These are phyloP conservation scores for Aurelia sp. DNA, from an alignment of 30 jellyfish, hydroid and myxozoan genomes.

Conservation along the genomic window DNA sequence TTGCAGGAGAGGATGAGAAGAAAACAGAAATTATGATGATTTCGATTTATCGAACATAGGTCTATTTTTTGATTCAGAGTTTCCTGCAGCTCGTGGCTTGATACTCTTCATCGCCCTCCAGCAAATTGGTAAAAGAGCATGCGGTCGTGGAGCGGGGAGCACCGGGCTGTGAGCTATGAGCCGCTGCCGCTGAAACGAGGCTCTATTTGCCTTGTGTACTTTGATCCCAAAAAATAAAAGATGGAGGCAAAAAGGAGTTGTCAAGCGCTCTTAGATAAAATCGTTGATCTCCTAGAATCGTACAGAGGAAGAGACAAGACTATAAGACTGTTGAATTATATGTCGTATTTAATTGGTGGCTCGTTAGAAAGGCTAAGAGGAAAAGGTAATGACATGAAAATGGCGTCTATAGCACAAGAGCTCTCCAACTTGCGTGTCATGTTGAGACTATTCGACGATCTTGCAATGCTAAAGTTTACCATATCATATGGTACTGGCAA, in stretches of 20 bases:
- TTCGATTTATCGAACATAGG: too few relatives aligned
- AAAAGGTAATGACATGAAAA: background rate
- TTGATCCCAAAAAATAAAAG: background rate
- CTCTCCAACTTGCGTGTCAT: constrained; percentile 69
- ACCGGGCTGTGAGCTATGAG: background rate
- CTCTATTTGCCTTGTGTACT: background rate
- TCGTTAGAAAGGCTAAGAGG: constrained; percentile 19
- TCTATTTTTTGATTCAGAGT: too few relatives aligned
- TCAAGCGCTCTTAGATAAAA: background rate
- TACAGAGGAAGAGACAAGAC: constrained; percentile 78
- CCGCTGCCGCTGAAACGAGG: background rate
- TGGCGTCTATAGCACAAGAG: constrained; percentile 30
- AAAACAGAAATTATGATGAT: too few relatives aligned
- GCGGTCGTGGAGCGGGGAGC: too few relatives aligned
- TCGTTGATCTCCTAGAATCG: constrained; percentile 51
- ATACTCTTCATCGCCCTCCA: too few relatives aligned
- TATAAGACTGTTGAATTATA: constrained; percentile 46
- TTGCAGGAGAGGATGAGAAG: too few relatives aligned
- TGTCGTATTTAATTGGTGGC: constrained; percentile 21
- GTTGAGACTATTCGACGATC: constrained; percentile 66
- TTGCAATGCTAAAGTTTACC: constrained; percentile 61
- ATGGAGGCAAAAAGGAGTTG: background rate
- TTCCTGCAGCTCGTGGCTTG: too few relatives aligned
- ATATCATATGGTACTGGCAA: constrained; percentile 54
- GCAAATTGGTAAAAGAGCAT: too few relatives aligned